phyloP scores from a whole-genome alignment of 2,888 invertebrate species.

The Nemotelus pantherinus region DNA sequence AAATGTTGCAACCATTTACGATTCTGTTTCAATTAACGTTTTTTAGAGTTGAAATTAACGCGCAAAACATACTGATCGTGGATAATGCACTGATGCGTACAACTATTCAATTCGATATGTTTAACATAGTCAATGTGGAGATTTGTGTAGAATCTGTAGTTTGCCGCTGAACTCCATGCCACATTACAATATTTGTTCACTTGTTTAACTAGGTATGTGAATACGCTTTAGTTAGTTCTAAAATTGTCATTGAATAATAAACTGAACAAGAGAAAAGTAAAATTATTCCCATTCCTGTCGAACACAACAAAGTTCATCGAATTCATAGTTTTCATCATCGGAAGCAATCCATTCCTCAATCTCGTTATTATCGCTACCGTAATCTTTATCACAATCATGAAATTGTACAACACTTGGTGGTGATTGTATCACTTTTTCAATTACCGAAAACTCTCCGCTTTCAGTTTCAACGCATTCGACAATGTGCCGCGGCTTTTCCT shows the following conservation, averaged over 20 bases:
- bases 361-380: conserved; percentile 9
- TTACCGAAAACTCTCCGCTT: conserved; percentile 64
- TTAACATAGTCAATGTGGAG: conserved; percentile 62
- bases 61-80: conserved; percentile 62
- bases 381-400: conserved; percentile 54
- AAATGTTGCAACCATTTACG: no score
- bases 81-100: conserved; percentile 60
- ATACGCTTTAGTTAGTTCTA: conserved; percentile 20
- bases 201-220: not conserved
- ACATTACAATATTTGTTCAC: conserved; percentile 59
- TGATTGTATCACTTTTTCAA: conserved; percentile 63
- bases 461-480: conserved; percentile 65
- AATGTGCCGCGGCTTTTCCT: conserved; percentile 63
- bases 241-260: no score
- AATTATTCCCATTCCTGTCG: no score
- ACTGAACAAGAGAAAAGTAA: no score
- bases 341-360: conserved; percentile 32
- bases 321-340: conserved; percentile 55
- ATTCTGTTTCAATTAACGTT: not conserved
- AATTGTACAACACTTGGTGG: conserved; percentile 63
- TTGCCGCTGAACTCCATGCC: conserved; percentile 60
- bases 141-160: conserved; percentile 64
- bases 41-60: conserved; percentile 61
- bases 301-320: conserved; percentile 34
- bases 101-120: conserved; percentile 63